These are phyloP conservation scores for Eudyptes chrysolophus DNA, from an alignment of 2,113 vertebrate genomes.

Conservation along the genomic window DNA sequence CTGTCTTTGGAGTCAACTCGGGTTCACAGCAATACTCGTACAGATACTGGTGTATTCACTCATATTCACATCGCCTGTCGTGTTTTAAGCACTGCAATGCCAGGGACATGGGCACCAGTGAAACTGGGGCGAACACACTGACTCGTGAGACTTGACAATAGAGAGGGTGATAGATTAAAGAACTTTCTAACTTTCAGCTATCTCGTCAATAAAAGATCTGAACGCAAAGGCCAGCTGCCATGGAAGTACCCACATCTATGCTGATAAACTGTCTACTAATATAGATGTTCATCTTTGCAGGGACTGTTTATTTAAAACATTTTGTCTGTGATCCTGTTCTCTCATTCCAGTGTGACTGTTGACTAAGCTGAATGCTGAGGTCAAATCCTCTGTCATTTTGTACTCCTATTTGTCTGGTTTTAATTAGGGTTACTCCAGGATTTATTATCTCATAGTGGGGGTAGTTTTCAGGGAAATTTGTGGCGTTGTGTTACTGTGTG, in stretches of 20 bases:
- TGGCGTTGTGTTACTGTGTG: not conserved
- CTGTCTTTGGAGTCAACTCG: not conserved
- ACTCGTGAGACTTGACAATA: not conserved
- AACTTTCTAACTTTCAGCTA: not conserved
- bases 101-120: rapidly evolving
- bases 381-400: not conserved
- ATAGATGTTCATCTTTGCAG: rapidly evolving
- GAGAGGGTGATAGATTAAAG: not conserved
- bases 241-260: not conserved
- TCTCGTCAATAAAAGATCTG: not conserved
- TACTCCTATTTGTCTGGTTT: not conserved
- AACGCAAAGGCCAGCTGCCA: not conserved
- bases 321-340: not conserved
- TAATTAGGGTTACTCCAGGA: not conserved
- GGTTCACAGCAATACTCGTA: not conserved
- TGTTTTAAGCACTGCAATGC: not conserved
- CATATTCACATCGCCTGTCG: not conserved
- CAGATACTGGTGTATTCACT: not conserved
- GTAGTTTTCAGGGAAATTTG: not conserved
- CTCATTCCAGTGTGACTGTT: not conserved
- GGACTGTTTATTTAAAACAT: not conserved
- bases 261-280: not conserved
- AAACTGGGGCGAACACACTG: not conserved
- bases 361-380: not conserved
- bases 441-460: not conserved